Percentiles rank a stretch among this genome's conserved stretches.
phyloP scores from a whole-genome alignment of 2,113 vertebrate species.

The Gobiocypris rarus region DNA sequence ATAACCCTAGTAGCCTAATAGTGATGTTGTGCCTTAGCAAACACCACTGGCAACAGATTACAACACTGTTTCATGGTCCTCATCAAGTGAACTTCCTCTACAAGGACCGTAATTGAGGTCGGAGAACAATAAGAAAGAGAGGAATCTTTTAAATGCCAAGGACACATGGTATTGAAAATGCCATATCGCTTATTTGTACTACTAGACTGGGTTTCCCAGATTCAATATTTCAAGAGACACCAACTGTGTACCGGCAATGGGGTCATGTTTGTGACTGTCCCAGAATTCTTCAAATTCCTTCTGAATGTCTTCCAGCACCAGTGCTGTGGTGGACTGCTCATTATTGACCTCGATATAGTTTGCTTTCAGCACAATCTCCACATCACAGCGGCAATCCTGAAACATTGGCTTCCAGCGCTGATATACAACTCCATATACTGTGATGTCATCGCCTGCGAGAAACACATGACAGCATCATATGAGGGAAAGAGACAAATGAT shows the following conservation, averaged over 20 bases:
- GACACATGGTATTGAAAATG: background rate
- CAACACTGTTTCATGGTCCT: background rate
- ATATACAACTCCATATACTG: slow-evolving; percentile 90
- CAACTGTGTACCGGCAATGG: slow-evolving; percentile 81
- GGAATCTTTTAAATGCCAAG: background rate
- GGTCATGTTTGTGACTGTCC: slow-evolving; percentile 79
- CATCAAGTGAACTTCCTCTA: background rate
- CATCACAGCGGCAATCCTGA: slow-evolving; percentile 81
- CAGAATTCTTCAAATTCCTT: slow-evolving; percentile 93
- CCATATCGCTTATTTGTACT: background rate
- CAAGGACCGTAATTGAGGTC: background rate
- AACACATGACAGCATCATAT: background rate
- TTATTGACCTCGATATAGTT: slow-evolving; percentile 95
- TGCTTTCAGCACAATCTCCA: slow-evolving; percentile 92
- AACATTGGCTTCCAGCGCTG: slow-evolving; percentile 92
- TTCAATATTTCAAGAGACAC: background rate
- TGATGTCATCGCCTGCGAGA: slow-evolving; percentile 89
- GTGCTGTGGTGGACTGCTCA: slow-evolving; percentile 79
- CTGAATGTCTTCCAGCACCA: slow-evolving; percentile 83
- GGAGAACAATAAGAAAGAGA: background rate
- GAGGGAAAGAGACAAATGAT: background rate
- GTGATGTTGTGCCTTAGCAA: background rate
- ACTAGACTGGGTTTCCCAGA: background rate
- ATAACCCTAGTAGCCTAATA: background rate
- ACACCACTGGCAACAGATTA: background rate